Percentiles rank a stretch among this genome's conserved stretches.
Conservation (phyloP, 2,888 invertebrate genomes). For the Dioctria linearis region DNA sequence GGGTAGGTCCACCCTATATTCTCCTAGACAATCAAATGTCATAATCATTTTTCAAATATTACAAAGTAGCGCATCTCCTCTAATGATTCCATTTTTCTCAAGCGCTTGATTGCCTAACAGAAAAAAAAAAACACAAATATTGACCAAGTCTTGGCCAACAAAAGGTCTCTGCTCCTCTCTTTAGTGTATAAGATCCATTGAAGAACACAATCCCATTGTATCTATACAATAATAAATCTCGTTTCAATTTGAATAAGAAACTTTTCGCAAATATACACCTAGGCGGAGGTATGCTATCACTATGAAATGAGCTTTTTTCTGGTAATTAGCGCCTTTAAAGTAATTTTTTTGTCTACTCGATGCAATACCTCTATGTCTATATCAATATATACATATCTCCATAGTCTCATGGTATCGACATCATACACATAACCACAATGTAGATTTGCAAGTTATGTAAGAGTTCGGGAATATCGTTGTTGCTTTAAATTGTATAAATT, state of each 20-base stretch:
- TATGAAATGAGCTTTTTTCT: slow-evolving; percentile 34
- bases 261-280: slow-evolving; percentile 39
- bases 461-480: not conserved
- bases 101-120: slow-evolving; percentile 5
- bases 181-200: slow-evolving; percentile 7
- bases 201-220: slow-evolving; percentile 33
- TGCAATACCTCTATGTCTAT: slow-evolving; percentile 13
- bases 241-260: slow-evolving; percentile 29
- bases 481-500: not conserved
- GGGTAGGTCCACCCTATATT: not conserved
- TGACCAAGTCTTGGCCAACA: slow-evolving; percentile 49
- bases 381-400: not conserved
- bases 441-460: slow-evolving; percentile 27
- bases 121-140: slow-evolving; percentile 29
- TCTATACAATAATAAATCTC: not conserved
- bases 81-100: slow-evolving; percentile 36
- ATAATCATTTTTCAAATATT: slow-evolving; percentile 38
- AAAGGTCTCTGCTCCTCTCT: slow-evolving; percentile 30
- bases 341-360: not conserved
- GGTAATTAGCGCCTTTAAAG: slow-evolving; percentile 46
- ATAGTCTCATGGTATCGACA: not conserved
- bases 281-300: slow-evolving; percentile 5
- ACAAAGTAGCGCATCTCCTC: slow-evolving; percentile 50
- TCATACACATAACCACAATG: not conserved
- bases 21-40: slow-evolving; percentile 39